Conservation (phyloP, 2,797 vertebrate genomes). For the Ctenopoma kingsleyae region DNA sequence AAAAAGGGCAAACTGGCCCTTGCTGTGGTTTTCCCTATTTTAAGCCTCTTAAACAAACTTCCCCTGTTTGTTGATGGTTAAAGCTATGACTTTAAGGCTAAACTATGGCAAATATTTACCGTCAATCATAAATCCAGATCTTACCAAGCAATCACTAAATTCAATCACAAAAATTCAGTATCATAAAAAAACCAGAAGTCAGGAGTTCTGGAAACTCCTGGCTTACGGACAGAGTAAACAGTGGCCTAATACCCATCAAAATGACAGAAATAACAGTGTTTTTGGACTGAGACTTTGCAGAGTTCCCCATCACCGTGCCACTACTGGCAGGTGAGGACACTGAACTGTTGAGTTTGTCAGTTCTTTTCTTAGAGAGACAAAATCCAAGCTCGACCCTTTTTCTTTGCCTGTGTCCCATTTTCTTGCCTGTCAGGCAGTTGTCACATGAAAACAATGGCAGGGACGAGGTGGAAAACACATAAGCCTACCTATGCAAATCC, state of each 20-base stretch:
- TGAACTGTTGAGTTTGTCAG: slow-evolving; percentile 69
- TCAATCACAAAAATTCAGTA: slow-evolving; percentile 44
- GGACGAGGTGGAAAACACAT: slow-evolving; percentile 75
- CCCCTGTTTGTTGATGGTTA: slow-evolving; percentile 44
- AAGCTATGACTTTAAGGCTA: slow-evolving; percentile 56
- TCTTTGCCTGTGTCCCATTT: slow-evolving; percentile 74
- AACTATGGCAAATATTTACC: slow-evolving; percentile 41
- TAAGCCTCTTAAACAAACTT: slow-evolving; percentile 73
- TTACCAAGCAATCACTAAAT: slow-evolving; percentile 10
- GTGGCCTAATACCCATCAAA: slow-evolving; percentile 25
- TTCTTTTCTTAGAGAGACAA: slow-evolving; percentile 73
- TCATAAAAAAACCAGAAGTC: slow-evolving; percentile 2
- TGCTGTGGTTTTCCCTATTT: slow-evolving; percentile 35
- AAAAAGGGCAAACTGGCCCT: slow-evolving; percentile 51
- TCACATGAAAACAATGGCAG: slow-evolving; percentile 76
- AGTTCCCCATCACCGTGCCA: slow-evolving; percentile 47
- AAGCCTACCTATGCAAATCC: slow-evolving; percentile 80
- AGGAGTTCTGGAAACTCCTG: slow-evolving; percentile 15
- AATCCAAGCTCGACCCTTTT: slow-evolving; percentile 71
- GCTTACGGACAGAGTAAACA: slow-evolving; percentile 52
- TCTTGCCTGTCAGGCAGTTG: slow-evolving; percentile 73
- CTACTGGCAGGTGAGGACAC: slow-evolving; percentile 58
- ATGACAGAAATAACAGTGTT: slow-evolving; percentile 34
- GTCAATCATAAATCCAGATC: slow-evolving; percentile 57
- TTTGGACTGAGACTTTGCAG: slow-evolving; percentile 16